phyloP scores from a whole-genome alignment of 1,140 invertebrate species.

The Cecropterus lyciades region DNA sequence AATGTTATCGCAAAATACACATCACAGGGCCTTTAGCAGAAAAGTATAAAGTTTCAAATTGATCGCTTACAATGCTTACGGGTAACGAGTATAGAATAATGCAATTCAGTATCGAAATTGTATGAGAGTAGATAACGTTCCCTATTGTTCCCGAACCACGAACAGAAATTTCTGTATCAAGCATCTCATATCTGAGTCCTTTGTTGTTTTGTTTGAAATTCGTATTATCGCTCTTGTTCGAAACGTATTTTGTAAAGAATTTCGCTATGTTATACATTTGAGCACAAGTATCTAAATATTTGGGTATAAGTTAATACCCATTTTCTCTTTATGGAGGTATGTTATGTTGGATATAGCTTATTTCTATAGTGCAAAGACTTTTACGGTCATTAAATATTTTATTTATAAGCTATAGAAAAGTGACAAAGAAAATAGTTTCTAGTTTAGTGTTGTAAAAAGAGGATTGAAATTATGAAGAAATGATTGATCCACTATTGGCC shows the following conservation, averaged over 20 bases:
- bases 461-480: too few species aligned
- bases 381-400: too few species aligned
- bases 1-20: too few species aligned
- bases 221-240: conserved; percentile 6
- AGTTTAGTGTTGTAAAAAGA: too few species aligned
- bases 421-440: too few species aligned
- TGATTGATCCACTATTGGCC: too few species aligned
- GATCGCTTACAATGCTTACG: neutral
- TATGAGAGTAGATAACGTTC: conserved; percentile 19
- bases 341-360: too few species aligned
- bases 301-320: too few species aligned
- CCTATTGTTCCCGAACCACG: conserved; percentile 25
- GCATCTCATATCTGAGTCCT: conserved; percentile 10
- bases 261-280: neutral
- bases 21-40: too few species aligned
- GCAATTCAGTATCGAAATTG: conserved; percentile 30
- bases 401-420: too few species aligned
- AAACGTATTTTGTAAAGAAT: conserved; percentile 7
- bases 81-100: conserved; percentile 16
- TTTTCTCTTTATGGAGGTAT: too few species aligned
- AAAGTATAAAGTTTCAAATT: neutral
- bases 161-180: conserved; percentile 28
- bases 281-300: neutral
- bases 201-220: conserved; percentile 26
- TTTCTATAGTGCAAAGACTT: too few species aligned